phyloP scores from a whole-genome alignment of 2,113 vertebrate species.

The Lathamus discolor region DNA sequence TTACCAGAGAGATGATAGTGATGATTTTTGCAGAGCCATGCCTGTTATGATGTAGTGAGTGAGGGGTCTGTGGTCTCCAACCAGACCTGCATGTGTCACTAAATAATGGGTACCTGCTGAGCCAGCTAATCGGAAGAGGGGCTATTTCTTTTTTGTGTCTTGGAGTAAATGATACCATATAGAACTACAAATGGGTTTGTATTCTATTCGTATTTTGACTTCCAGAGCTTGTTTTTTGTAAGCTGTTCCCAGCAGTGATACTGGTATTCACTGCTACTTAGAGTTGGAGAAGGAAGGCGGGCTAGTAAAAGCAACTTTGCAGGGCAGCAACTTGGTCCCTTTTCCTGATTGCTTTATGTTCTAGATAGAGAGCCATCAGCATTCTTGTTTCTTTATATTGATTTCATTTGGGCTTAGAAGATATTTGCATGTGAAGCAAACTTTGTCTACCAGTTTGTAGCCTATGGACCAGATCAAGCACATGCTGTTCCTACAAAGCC shows the following conservation, averaged over 20 bases:
- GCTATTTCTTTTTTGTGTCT: neutral
- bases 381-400: neutral
- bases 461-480: neutral
- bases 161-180: neutral
- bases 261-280: neutral
- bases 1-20: neutral
- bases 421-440: neutral
- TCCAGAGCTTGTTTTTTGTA: neutral
- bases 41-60: neutral
- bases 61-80: neutral
- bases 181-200: neutral
- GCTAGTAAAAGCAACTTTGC: neutral
- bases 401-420: neutral
- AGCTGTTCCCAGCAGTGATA: neutral
- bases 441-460: neutral
- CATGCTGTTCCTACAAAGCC: neutral
- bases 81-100: neutral
- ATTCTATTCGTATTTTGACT: neutral
- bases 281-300: neutral
- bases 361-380: neutral
- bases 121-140: accelerated
- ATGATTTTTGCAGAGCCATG: neutral
- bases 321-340: neutral
- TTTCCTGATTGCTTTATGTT: neutral
- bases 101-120: neutral